Evolutionary conservation across 2,113 vertebrate species (phyloP), one percentile per base, ranked within the genome.

Genomic region (Cromileptes altivelis): DNA sequence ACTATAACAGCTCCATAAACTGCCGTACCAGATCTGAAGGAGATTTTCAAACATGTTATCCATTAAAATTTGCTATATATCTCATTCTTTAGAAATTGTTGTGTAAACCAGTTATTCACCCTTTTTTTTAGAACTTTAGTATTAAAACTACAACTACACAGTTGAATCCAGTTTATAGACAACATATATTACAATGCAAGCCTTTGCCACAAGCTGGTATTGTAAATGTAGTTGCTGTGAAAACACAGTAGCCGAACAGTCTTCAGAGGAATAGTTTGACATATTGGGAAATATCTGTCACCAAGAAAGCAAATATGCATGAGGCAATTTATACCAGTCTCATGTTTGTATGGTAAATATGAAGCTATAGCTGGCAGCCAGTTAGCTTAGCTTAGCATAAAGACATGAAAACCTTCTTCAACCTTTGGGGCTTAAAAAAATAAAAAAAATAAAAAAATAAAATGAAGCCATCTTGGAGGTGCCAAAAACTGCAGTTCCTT

Each of bases 21-120:
- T 63, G 52, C 62, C 42, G 33, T 23, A 37, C 4, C 30, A 75
- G 25, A 75, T 47, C 3, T 75, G 49, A 7, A 71, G 49, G 15
- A 65, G 3, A 17, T 15, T 62, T 82, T 64, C 1, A 33, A 60
- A 70, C 72, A 53, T 52, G 13, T 27, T 78, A 74, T 74, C 64
- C n/a, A 57, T 75, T 30, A 63, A 49, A 67, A 25, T 21, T 65
- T 15, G 14, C 40, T 40, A 6, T 61, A 25, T 50, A 68, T 70
- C 37, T 50, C 12, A 50, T 58, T 61, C 33, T 60, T 33, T 61
- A 65, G 14, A 57, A 25, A 27, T 15, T 17, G 37, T n/a, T 70
- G 49, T 27, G 10, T 68, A 40, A 75, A 62, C 64, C 25, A 74
- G 6, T 61, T 6, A 4, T 33, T 56, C 23, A 58, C 18, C 21